These are phyloP conservation scores for Lamprotornis superbus DNA, from an alignment of 2,113 vertebrate genomes.

Conservation along the genomic window DNA sequence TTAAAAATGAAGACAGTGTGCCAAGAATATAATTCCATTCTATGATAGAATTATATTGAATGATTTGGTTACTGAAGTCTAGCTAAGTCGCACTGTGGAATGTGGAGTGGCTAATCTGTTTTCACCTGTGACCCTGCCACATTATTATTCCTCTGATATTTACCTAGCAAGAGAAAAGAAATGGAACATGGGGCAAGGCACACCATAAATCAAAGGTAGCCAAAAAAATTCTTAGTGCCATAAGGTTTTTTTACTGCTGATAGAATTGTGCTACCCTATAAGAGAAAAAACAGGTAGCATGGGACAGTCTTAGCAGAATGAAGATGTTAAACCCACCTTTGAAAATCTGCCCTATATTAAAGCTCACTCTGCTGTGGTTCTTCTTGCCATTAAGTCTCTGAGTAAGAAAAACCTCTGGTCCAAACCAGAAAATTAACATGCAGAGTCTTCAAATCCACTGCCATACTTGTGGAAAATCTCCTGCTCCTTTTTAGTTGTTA, in stretches of 20 bases:
- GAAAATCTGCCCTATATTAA: not conserved
- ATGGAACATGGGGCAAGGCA: not conserved
- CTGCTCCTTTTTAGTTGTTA: not conserved
- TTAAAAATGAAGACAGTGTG: not conserved
- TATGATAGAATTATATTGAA: not conserved
- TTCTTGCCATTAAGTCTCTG: not conserved
- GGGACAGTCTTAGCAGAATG: not conserved
- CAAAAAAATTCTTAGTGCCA: fast-evolving
- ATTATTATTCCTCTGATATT: not conserved
- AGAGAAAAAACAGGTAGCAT: not conserved
- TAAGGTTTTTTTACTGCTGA: not conserved
- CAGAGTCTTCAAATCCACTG: not conserved
- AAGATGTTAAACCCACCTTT: not conserved
- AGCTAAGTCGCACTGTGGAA: not conserved
- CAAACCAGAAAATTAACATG: not conserved
- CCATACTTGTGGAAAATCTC: not conserved
- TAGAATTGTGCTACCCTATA: fast-evolving
- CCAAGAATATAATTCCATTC: constrained; percentile 11
- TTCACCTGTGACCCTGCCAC: not conserved
- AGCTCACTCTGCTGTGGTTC: fast-evolving
- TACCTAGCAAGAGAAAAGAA: not conserved
- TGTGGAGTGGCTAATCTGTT: not conserved
- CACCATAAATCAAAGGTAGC: not conserved
- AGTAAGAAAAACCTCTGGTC: not conserved
- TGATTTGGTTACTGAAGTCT: not conserved